Percentiles rank a stretch among this genome's conserved stretches.
Conservation (phyloP, 2,797 vertebrate genomes). For the Silurus lanzhouensis region DNA sequence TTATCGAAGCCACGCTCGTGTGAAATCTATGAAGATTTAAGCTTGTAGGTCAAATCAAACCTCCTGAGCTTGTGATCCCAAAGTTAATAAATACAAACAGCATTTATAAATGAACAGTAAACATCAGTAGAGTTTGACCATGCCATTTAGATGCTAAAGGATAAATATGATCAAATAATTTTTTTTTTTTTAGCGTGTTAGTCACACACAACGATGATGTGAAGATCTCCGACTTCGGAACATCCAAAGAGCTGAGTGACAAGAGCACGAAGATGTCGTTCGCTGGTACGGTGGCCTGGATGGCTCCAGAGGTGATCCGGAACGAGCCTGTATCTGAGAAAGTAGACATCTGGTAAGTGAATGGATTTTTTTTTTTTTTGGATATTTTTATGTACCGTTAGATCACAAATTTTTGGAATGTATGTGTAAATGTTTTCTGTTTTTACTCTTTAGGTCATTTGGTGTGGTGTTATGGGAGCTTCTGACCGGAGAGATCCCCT, state of each 20-base stretch:
- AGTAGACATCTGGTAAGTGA: slow-evolving; percentile 97
- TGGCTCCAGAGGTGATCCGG: slow-evolving; percentile 97
- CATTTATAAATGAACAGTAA: not conserved
- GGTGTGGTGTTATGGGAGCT: slow-evolving; percentile 98
- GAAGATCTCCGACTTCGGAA: slow-evolving; percentile 99
- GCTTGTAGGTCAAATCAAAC: not conserved
- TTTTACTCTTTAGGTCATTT: slow-evolving; percentile 84
- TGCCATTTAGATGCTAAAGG: not conserved
- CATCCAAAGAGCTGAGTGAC: slow-evolving; percentile 97
- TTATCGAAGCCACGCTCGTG: not conserved
- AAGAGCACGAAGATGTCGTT: slow-evolving; percentile 99
- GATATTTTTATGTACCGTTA: not conserved
- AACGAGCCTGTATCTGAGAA: slow-evolving; percentile 98
- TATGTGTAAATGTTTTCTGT: not conserved
- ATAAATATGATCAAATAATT: not conserved
- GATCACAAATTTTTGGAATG: not conserved
- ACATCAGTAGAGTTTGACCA: not conserved
- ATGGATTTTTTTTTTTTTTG: not conserved
- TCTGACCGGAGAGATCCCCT: slow-evolving; percentile 96
- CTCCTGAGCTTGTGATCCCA: no score
- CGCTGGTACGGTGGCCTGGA: slow-evolving; percentile 97
- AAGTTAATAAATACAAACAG: not conserved
- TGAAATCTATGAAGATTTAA: no score
- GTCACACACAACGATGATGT: slow-evolving; percentile 93
- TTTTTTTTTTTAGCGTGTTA: slow-evolving; percentile 79